phyloP scores from a whole-genome alignment of 2,113 vertebrate genomes.

The Gila orcuttii region DNA sequence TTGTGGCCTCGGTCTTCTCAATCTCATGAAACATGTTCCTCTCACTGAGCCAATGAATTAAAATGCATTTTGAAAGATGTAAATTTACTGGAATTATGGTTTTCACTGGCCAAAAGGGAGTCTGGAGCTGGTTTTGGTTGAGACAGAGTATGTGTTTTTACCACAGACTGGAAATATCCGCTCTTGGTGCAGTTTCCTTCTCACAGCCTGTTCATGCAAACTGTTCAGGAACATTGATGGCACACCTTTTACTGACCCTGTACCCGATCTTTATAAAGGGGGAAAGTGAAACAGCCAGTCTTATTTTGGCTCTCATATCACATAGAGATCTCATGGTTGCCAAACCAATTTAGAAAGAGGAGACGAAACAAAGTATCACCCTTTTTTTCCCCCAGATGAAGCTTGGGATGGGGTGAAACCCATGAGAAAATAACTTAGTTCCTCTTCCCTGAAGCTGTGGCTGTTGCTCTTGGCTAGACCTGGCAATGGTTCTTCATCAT shows the following conservation, averaged over 20 bases:
- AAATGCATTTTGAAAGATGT: conserved; percentile 1
- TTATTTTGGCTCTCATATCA: conserved; percentile 36
- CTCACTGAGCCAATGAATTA: not conserved
- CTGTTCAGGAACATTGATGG: not conserved
- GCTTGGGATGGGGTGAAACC: conserved; percentile 51
- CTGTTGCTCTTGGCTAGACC: conserved; percentile 25
- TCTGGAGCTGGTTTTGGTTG: not conserved
- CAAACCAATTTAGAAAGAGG: conserved; percentile 9
- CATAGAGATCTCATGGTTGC: conserved; percentile 2
- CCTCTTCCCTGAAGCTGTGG: conserved; percentile 23
- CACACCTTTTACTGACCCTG: conserved; percentile 7
- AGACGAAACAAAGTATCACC: conserved; percentile 21
- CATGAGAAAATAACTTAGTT: conserved; percentile 39
- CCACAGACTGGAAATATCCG: not conserved
- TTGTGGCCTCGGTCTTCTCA: not conserved
- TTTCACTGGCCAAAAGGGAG: not conserved
- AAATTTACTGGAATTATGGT: not conserved
- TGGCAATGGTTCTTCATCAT: conserved; percentile 22
- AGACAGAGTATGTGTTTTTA: not conserved
- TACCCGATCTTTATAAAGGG: not conserved
- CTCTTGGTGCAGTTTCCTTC: conserved; percentile 7
- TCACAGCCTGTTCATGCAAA: conserved; percentile 14
- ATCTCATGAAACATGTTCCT: not conserved
- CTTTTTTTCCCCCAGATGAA: not conserved
- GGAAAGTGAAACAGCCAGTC: conserved; percentile 36